Evolutionary conservation across 2,888 invertebrate genomes (phyloP).

Genomic region (Catocala fraxini): DNA sequence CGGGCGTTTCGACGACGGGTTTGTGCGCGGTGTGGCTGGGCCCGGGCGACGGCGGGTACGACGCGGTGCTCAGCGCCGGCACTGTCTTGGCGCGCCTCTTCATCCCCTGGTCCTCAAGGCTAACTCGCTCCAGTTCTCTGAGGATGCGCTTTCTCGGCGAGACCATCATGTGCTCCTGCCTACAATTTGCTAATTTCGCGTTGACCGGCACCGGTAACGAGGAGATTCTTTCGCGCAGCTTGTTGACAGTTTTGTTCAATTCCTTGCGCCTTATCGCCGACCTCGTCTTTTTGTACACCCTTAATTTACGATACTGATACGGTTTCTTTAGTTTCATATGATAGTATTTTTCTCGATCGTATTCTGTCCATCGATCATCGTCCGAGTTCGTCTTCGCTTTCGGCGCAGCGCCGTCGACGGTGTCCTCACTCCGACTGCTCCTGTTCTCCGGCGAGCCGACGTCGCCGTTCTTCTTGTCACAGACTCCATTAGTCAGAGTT

Average conservation of each 20-base stretch:
- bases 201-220: slow-evolving; percentile 76
- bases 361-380: slow-evolving; percentile 72
- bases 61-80: slow-evolving; percentile 77
- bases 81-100: slow-evolving; percentile 88
- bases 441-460: slow-evolving; percentile 59
- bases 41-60: slow-evolving; percentile 67
- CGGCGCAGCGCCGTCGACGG: slow-evolving; percentile 63
- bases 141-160: slow-evolving; percentile 95
- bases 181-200: slow-evolving; percentile 78
- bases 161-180: slow-evolving; percentile 88
- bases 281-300: slow-evolving; percentile 82
- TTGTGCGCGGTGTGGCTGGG: slow-evolving; percentile 59
- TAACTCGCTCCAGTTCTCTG: slow-evolving; percentile 93
- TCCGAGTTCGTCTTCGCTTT: slow-evolving; percentile 57
- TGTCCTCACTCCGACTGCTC: slow-evolving; percentile 64
- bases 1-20: slow-evolving; percentile 51
- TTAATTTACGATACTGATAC: slow-evolving; percentile 84
- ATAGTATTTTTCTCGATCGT: slow-evolving; percentile 80
- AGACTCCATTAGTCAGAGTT: slow-evolving; percentile 65
- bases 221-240: slow-evolving; percentile 75
- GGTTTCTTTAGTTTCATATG: slow-evolving; percentile 86
- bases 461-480: slow-evolving; percentile 72
- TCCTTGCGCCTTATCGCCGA: slow-evolving; percentile 71
- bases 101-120: slow-evolving; percentile 89
- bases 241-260: slow-evolving; percentile 70